Percentiles rank a stretch among this genome's conserved stretches.
These are phyloP conservation scores for Ispidina lecontei DNA, from an alignment of 2,797 vertebrate species.

Conservation along the genomic window DNA sequence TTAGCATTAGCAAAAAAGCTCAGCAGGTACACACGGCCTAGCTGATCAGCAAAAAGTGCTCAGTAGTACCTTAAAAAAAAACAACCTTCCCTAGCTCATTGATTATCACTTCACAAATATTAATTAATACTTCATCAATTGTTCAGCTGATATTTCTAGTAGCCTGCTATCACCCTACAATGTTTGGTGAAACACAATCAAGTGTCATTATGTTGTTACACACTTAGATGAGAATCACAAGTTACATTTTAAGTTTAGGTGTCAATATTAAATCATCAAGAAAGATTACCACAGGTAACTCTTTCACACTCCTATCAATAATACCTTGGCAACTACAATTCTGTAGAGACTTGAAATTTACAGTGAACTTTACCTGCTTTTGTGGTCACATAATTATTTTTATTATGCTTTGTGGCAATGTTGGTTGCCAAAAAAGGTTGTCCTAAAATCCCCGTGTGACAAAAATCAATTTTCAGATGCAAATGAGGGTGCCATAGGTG, in stretches of 20 bases:
- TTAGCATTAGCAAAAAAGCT: not conserved
- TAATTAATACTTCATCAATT: not conserved
- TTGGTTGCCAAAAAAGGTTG: slow-evolving; percentile 66
- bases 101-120: slow-evolving; percentile 15
- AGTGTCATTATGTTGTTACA: not conserved
- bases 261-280: slow-evolving; percentile 73
- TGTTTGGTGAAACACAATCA: slow-evolving; percentile 16
- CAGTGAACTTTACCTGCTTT: slow-evolving; percentile 53
- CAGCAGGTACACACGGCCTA: not conserved
- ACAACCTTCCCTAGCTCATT: not conserved
- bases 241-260: slow-evolving; percentile 55
- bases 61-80: not conserved
- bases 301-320: slow-evolving; percentile 66
- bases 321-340: slow-evolving; percentile 30
- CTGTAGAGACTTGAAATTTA: slow-evolving; percentile 63
- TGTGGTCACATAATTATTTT: slow-evolving; percentile 75
- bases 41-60: not conserved
- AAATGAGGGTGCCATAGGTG: slow-evolving; percentile 76
- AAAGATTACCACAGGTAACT: slow-evolving; percentile 61
- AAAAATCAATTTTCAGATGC: slow-evolving; percentile 82
- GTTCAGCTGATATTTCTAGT: not conserved
- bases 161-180: not conserved
- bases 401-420: slow-evolving; percentile 63
- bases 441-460: slow-evolving; percentile 77
- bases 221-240: slow-evolving; percentile 5